Percentiles rank a stretch among this genome's conserved stretches.
These are phyloP conservation scores for Morelia viridis DNA, from an alignment of 2,797 vertebrate genomes.

Conservation along the genomic window DNA sequence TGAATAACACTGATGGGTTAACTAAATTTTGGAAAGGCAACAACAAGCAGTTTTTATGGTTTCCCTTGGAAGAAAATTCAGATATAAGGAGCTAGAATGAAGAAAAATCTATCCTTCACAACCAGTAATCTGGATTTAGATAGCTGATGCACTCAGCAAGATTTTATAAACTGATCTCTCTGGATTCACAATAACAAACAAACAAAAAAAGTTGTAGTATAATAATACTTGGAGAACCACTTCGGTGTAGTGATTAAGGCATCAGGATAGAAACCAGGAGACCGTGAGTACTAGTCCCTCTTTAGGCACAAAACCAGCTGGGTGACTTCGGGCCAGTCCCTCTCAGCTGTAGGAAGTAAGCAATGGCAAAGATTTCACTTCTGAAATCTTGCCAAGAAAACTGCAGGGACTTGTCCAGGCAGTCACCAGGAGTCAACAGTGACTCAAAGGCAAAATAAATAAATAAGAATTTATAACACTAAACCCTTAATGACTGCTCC, in stretches of 20 bases:
- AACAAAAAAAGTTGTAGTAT: not conserved
- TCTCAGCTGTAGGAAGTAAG: not conserved
- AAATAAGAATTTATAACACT: not conserved
- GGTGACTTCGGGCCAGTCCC: not conserved
- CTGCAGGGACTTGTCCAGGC: not conserved
- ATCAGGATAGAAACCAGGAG: not conserved
- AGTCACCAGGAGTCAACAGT: not conserved
- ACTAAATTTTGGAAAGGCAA: no score
- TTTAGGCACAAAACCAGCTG: not conserved
- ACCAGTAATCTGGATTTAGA: not conserved
- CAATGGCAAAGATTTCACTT: not conserved
- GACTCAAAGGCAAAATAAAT: slow-evolving; percentile 11
- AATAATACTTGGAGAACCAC: not conserved
- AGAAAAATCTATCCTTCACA: not conserved
- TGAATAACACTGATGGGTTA: not conserved
- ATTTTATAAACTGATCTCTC: not conserved
- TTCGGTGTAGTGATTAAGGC: not conserved
- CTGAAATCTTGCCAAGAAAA: not conserved
- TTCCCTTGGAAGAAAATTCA: not conserved
- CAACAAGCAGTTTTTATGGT: not conserved
- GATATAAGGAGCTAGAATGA: not conserved
- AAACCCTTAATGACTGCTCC: not conserved
- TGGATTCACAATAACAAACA: not conserved
- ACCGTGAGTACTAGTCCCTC: not conserved
- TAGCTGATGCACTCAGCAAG: not conserved